Evolutionary conservation across 2,888 invertebrate genomes (phyloP).

Genomic region (Drosophila colorata): DNA sequence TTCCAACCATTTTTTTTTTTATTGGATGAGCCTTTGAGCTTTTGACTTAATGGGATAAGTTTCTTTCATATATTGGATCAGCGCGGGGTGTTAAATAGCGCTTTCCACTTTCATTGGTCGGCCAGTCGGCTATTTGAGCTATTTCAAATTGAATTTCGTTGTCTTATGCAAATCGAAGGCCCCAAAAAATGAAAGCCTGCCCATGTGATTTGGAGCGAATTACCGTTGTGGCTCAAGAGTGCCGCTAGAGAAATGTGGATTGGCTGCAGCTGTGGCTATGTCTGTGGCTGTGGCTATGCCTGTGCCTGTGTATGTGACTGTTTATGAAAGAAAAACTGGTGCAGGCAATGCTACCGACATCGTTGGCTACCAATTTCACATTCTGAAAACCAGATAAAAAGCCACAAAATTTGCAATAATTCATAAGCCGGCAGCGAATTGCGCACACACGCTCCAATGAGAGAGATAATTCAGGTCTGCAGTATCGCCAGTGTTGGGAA

Average conservation of each 20-base stretch:
- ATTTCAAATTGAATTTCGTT: constrained; percentile 22
- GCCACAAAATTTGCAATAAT: constrained; percentile 74
- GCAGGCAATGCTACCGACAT: constrained; percentile 30
- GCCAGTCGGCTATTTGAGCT: constrained; percentile 4
- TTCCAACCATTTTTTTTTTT: not conserved
- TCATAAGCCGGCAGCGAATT: constrained; percentile 73
- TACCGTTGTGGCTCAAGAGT: constrained; percentile 65
- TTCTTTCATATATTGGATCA: constrained; percentile 14
- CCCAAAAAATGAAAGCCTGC: constrained; percentile 73
- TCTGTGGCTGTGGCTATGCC: constrained; percentile 19
- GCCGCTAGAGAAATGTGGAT: constrained; percentile 65
- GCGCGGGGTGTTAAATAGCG: constrained; percentile 19
- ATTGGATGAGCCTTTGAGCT: constrained; percentile 4
- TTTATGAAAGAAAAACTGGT: constrained; percentile 47
- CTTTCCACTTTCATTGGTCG: constrained; percentile 39
- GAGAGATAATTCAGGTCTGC: constrained; percentile 51
- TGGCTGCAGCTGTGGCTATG: constrained; percentile 31
- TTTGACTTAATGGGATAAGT: not conserved
- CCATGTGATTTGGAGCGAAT: constrained; percentile 69
- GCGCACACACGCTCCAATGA: constrained; percentile 59
- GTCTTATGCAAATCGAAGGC: constrained; percentile 65
- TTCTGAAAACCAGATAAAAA: constrained; percentile 78
- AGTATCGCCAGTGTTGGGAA: constrained; percentile 29
- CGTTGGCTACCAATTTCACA: constrained; percentile 71
- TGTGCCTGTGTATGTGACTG: constrained; percentile 23